Base-by-base conservation (phyloP, 2,113 vertebrate genomes). In the Gorsachius goisagi region DNA sequence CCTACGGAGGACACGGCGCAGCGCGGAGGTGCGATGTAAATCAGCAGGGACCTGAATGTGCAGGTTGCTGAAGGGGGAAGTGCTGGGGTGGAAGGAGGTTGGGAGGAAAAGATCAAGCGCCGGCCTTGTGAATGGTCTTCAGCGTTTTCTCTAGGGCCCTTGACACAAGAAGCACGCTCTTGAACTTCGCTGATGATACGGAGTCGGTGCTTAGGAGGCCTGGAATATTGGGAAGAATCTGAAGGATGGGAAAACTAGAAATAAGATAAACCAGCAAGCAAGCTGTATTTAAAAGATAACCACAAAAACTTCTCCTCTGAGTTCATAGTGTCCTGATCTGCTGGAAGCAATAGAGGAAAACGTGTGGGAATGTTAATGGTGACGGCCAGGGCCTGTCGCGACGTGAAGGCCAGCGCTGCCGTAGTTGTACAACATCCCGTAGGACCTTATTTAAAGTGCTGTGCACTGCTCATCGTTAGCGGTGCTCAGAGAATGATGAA, bases 401-500 rank as follows among this genome's bases (percentile, higher is more conserved):
- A 37, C 0, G 3, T 8, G 35, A 26, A 23, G 49, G 9, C 12
- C 13, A 27, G 44, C 0, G 24, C 68, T 69, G 4, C 6, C 28
- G 12, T 4, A 9, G 24, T 13, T n/a, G 41, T 32, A 20, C 75
- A 32, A 14, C 24, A 15, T 16, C 81, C 33, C 2, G 0, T 16
- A 23, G 20, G 41, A 22, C 12, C 27, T 52, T 10, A 9, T 5
- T 23, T 58, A 12, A 71, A 80, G 8, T 20, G 5, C 13, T 21
- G 1, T 12, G 23, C 11, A 1, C 35, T 30, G 50, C 9, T 59
- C 14, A 5, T 24, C 2, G 1, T 58, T 33, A 22, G 17, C 10
- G 19, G 15, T 4, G 33, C 30, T 62, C 52, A 26, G 77, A 18
- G 33, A 20, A 56, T 30, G 44, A 11, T 5, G 37, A 39, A 18